Base-by-base conservation (phyloP, 2,888 invertebrate species). In the Euzophera pinguis region DNA sequence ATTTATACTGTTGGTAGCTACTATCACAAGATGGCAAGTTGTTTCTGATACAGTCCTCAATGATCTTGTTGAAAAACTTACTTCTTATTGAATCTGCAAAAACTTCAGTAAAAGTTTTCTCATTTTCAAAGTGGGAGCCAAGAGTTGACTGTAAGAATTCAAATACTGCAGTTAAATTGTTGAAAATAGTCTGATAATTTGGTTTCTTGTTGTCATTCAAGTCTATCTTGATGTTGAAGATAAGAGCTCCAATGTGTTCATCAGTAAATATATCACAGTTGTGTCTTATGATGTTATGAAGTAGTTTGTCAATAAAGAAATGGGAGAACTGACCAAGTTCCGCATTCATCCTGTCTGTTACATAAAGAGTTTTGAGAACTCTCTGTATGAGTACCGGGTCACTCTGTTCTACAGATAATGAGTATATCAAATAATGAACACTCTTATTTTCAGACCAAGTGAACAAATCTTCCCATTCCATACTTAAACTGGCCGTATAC, bases 391-490 rank as follows among this genome's bases (percentile, higher is more conserved):
- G 62, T 27, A 71, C 55, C 0, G 80, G 78, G 57, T 91, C 90
- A 65, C 81, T 84, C 59, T 88, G 88, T 56, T 87, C 82, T 0
- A 90, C 79, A 1, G 84, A 80, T 34, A 90, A 53, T 0, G 86
- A 84, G 54, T 84, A 89, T 0, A 79, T 81, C 1, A 84, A 65
- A 51, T 69, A 77, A 56, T 75, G 69, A 0, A 84, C 62, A n/a
- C 84, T 78, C 63, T 74, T 81, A 51, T 75, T 78, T 57, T 86
- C 83, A 0, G 78, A 74, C 89, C 89, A 90, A 32, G 73, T 73
- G 53, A 90, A 90, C 13, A 89, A 78, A 32, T 84, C 82, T 53
- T 89, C 86, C 89, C 88, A 89, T 67, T 90, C 88, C 17, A 77
- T 63, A 56, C 87, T 87, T n/a, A 89, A 59, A 42, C 87, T 81